Base-by-base conservation (phyloP, 2,888 invertebrate species). In the Ormyrus labotus region DNA sequence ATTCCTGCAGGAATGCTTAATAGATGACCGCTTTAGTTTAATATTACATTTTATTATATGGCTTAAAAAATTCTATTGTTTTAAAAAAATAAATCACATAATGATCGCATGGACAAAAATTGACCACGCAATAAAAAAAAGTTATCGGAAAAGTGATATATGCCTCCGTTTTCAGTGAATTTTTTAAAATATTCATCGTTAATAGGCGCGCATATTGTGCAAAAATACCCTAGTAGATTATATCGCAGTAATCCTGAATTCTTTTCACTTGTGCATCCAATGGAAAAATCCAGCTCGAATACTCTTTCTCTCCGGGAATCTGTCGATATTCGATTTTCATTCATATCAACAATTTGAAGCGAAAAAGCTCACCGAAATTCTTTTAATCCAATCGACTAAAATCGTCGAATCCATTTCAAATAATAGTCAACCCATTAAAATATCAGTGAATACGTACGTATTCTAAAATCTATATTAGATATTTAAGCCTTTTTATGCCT, bases 311-410 rank as follows among this genome's bases (percentile, higher is more conserved):
- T 45, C 61, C 65, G 3, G n/a, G 69, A 70, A 75, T 70, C 63
- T 60, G 7, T 9, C 53, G 53, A 67, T 67, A 80, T 47, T 48
- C 64, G 53, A 80, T 70, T 71, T 70, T 75, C 45, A 80, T 64
- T 53, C 67, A 63, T 57, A 65, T 53, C 65, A 60, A 69, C 73
- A 60, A 73, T 69, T 79, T 45, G 53, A 58, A 69, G n/a, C 51
- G 60, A 73, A 63, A 68, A 75, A 70, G 70, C 53, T 60, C 19
- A 51, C 5, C 50, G 13, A 60, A 80, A 65, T 70, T 70, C 55
- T 10, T 75, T 64, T 60, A 69, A 74, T 80, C 50, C 60, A 58
- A 9, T 0, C 53, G 13, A 70, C 47, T 70, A 55, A 60, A 74
- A 80, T 61, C 34, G 48, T 55, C 11, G 34, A 65, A 71, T 78